Base-by-base conservation (phyloP, 2,888 invertebrate species). In the Lingula anatina region DNA sequence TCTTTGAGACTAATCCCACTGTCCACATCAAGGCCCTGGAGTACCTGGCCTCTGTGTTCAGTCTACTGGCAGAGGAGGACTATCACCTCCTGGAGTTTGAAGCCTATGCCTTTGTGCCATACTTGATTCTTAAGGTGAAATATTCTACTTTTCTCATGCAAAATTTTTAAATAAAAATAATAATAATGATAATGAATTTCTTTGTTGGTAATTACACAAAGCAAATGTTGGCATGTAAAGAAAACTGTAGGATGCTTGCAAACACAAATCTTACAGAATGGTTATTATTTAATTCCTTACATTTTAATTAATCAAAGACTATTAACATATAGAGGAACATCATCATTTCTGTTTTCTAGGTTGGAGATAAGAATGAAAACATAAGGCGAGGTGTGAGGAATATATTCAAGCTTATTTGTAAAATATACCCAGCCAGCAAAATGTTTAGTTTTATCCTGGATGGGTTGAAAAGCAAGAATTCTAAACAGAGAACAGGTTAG, bases 1-100 rank as follows among this genome's bases (percentile, higher is more conserved):
- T 99, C 80, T 97, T 95, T 70, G 97, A 99, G 79, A 99, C 97
- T 24, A 99, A 99, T 81, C 96, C 97, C 9, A 93, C 94, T 18
- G 96, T 97, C 35, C 83, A 97, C 53, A 83, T 96, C 63, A 94
- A 92, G 80, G 92, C 90, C n/a, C 80, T 97, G 62, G 96, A 96
- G 73, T 96, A 93, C 77, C 80, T 96, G 12, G 85, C 87, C 55
- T 78, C 83, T 20, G 88, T 94, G 50, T 94, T 97, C 77, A 84
- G 84, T 55, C 82, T 86, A 71, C 81, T 95, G 27, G 86, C 87
- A 42, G 71, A 73, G 26, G 85, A 88, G 54, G 86, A 88, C 54
- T 94, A 95, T 73, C 86, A 86, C 37, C 84, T 97, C 82, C 82
- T 87, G 1, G 96, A 96, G 68, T 86, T 86, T 67, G 96, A 97